A percentile compares a stretch with the other conserved stretches of the same genome.
Conservation (phyloP, 2,888 invertebrate species). For the Dolomedes plantarius region DNA sequence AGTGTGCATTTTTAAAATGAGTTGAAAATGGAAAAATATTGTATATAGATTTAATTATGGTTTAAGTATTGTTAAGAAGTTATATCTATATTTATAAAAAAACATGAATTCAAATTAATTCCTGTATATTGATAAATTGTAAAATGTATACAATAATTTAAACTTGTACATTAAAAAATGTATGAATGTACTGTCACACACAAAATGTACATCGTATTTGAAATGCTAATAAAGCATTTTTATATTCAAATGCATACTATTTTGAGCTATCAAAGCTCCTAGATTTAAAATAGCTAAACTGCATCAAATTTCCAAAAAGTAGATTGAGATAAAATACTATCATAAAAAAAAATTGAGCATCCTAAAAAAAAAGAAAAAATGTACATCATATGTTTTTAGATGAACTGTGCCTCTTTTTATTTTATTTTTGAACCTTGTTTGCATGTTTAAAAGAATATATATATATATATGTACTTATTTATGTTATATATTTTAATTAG, state of each 20-base stretch:
- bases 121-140: not conserved
- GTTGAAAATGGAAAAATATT: not conserved
- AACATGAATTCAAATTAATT: not conserved
- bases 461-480: conserved; percentile 37
- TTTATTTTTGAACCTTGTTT: conserved; percentile 12
- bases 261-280: too few relatives aligned
- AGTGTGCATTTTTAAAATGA: too few relatives aligned
- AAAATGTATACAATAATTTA: not conserved
- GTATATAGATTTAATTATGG: not conserved
- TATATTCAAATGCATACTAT: too few relatives aligned
- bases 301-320: too few relatives aligned
- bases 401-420: not conserved
- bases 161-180: not conserved
- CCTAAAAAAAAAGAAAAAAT: not conserved
- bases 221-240: too few relatives aligned
- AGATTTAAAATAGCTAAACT: too few relatives aligned
- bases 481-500: conserved; percentile 43
- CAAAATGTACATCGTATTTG: too few relatives aligned
- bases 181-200: too few relatives aligned
- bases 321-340: too few relatives aligned
- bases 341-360: too few relatives aligned
- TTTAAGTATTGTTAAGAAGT: conserved; percentile 5
- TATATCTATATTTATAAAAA: not conserved
- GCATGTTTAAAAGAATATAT: not conserved
- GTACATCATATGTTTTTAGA: not conserved